A percentile compares a stretch with the other conserved stretches of the same genome.
phyloP scores from a whole-genome alignment of 2,888 invertebrate genomes.

The Agrotis ipsilon region DNA sequence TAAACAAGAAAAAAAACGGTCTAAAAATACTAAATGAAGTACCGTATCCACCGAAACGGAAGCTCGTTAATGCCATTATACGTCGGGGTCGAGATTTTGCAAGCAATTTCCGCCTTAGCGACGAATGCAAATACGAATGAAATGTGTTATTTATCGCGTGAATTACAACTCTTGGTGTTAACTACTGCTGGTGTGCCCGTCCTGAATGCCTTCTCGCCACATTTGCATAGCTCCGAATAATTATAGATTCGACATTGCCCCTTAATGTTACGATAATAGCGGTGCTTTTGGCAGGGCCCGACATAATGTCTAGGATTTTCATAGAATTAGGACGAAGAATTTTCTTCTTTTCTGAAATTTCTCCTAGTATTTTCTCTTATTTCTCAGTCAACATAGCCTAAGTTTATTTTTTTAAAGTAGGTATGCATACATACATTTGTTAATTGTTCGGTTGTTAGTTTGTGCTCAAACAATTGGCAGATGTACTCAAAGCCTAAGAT shows the following conservation, averaged over 20 bases:
- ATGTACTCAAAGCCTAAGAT: background rate
- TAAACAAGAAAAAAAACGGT: slow-evolving; percentile 6
- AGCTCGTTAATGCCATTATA: slow-evolving; percentile 68
- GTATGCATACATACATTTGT: background rate
- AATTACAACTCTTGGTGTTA: slow-evolving; percentile 81
- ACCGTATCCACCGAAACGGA: slow-evolving; percentile 72
- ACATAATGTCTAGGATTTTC: slow-evolving; percentile 16
- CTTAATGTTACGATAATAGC: slow-evolving; percentile 56
- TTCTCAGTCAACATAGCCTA: too few relatives aligned
- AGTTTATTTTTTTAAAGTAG: too few relatives aligned
- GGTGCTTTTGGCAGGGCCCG: slow-evolving; percentile 40
- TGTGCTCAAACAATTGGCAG: background rate
- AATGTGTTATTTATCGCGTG: slow-evolving; percentile 88
- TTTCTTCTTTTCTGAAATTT: background rate
- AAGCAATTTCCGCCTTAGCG: slow-evolving; percentile 87
- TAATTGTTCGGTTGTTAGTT: too few relatives aligned
- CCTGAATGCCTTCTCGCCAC: slow-evolving; percentile 48
- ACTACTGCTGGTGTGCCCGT: slow-evolving; percentile 67
- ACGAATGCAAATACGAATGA: slow-evolving; percentile 87
- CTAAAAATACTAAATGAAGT: slow-evolving; percentile 44
- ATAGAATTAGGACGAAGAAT: slow-evolving; percentile 3
- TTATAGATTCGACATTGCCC: slow-evolving; percentile 65
- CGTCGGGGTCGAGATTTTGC: slow-evolving; percentile 82
- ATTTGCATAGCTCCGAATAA: slow-evolving; percentile 71
- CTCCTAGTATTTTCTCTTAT: too few relatives aligned